Evolutionary conservation across 2,113 vertebrate genomes (phyloP).

Genomic region (Steatornis caripensis): DNA sequence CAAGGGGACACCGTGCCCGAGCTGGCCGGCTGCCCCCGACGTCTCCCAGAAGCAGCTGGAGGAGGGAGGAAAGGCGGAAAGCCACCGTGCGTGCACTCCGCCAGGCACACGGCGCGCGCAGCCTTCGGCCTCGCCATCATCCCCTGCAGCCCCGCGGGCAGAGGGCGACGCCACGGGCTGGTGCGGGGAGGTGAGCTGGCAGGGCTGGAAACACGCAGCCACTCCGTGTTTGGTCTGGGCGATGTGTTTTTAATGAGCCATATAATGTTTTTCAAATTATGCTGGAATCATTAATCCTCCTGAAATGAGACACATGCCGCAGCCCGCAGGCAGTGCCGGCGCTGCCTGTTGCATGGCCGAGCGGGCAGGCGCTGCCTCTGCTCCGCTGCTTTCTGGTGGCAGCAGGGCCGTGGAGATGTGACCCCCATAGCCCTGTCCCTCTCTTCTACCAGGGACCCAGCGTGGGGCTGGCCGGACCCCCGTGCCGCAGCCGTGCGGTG

Average conservation of each 20-base stretch:
- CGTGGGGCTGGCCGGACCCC: rapidly evolving
- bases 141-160: neutral
- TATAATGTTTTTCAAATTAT: constrained; percentile 24
- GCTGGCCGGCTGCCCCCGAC: rapidly evolving
- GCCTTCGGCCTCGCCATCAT: neutral
- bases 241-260: constrained; percentile 53
- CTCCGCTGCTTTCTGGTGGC: neutral
- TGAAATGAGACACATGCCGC: constrained; percentile 34
- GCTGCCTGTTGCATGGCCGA: neutral
- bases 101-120: rapidly evolving
- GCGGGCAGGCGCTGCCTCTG: neutral
- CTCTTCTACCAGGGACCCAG: neutral
- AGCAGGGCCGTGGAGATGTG: neutral
- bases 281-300: constrained; percentile 55
- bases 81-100: rapidly evolving
- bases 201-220: neutral
- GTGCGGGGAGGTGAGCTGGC: neutral
- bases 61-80: rapidly evolving
- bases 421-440: neutral
- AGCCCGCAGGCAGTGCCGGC: neutral
- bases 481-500: rapidly evolving
- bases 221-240: neutral
- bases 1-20: rapidly evolving
- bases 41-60: neutral
- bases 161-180: neutral